Evolutionary conservation across 2,113 vertebrate genomes (phyloP), one percentile per base, ranked within the genome.

Genomic region (Ceuthmochares aereus): DNA sequence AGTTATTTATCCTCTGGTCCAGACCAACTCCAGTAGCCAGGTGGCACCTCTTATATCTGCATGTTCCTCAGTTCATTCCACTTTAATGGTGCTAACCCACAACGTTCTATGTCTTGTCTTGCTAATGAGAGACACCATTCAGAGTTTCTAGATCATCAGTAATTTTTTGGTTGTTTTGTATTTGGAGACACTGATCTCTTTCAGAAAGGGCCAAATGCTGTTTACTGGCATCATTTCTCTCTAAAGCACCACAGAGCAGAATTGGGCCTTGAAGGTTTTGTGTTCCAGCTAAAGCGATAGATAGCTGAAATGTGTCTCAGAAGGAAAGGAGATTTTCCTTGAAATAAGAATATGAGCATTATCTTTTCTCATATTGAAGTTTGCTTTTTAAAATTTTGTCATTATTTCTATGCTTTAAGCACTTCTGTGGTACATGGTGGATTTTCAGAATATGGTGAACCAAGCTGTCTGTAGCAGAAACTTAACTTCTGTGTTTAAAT

Each of bases 401-500:
- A 37, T 52, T 79, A 37, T 89, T 90, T 74, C 58, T 63, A 78
- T 76, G 32, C 84, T 91, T 95, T 21, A 93, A 90, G 80, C 73
- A 49, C 27, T 94, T 85, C 74, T 85, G 81, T 66, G 64, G 37
- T 43, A 47, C 52, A 40, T 4, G 20, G 40, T 43, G 43, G 89
- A 26, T 60, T 93, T 96, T 92, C 54, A 90, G 76, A 90, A 90
- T 90, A 92, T 40, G 75, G 43, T 43, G 63, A 96, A 94, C 49
- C 76, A 88, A 96, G 75, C 59, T 89, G 72, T 75, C 74, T 93
- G 68, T 64, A 96, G 89, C 93, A 93, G 92, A 75, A 94, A 83
- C 83, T 93, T 68, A 81, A 87, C 52, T 95, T 96, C 93, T 95
- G 54, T 89, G 93, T 93, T 91, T 96, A 95, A 96, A 94, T 87